phyloP scores from a whole-genome alignment of 2,888 invertebrate species.

The Diloba caeruleocephala region DNA sequence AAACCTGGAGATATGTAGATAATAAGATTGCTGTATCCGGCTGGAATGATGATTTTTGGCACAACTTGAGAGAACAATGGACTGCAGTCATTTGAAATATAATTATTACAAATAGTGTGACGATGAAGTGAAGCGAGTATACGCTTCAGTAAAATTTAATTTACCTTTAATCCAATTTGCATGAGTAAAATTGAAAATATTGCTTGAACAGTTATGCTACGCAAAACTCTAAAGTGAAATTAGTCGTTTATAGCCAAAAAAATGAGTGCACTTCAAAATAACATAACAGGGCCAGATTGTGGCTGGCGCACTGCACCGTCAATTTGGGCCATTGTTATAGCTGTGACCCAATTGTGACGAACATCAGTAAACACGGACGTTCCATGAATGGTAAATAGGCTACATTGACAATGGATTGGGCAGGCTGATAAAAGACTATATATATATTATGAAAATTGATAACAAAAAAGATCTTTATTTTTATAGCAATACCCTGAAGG shows the following conservation, averaged over 20 bases:
- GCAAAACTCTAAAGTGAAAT: constrained; percentile 5
- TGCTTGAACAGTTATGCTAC: too few species aligned
- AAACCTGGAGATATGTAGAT: too few species aligned
- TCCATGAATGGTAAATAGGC: constrained; percentile 50
- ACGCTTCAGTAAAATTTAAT: too few species aligned
- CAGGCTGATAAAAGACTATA: constrained; percentile 10
- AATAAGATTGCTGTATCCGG: background rate
- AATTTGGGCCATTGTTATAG: constrained; percentile 50
- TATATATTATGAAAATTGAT: constrained; percentile 25
- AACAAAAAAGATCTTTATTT: constrained; percentile 2
- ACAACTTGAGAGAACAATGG: background rate
- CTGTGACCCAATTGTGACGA: constrained; percentile 55
- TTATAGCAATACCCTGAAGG: too few species aligned
- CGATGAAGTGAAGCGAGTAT: too few species aligned
- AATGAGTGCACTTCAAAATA: constrained; percentile 24
- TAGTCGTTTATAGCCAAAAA: constrained; percentile 3
- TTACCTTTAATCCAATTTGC: too few species aligned
- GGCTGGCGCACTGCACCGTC: constrained; percentile 26
- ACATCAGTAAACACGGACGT: constrained; percentile 50
- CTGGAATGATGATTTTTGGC: background rate
- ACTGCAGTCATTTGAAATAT: too few species aligned
- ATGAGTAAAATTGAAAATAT: too few species aligned
- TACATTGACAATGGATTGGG: constrained; percentile 34
- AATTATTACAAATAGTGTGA: too few species aligned
- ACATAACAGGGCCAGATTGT: constrained; percentile 27